A percentile compares a stretch with the other conserved stretches of the same genome.
Conservation (phyloP, 2,113 vertebrate species). For the Microcebus tavaratra region DNA sequence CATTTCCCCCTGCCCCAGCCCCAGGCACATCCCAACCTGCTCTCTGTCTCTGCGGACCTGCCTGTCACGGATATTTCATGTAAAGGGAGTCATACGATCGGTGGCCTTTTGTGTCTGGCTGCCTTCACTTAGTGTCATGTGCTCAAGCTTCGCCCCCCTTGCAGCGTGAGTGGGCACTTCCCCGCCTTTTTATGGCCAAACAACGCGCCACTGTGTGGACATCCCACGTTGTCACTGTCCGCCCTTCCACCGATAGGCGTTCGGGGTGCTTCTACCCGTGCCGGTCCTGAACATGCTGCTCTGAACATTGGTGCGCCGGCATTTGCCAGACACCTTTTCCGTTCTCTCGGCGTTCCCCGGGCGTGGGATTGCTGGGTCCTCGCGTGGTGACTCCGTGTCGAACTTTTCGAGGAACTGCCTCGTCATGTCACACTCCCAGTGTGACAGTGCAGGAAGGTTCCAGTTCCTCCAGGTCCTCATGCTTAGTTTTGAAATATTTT, state of each 20-base stretch:
- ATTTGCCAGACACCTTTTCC: neutral
- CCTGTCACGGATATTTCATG: neutral
- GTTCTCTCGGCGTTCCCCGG: neutral
- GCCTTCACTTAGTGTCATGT: neutral
- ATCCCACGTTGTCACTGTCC: neutral
- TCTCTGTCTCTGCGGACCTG: neutral
- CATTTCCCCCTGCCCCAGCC: neutral
- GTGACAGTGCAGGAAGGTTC: neutral
- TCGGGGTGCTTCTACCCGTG: neutral
- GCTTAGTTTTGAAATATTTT: conserved; percentile 14
- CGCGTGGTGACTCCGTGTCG: neutral
- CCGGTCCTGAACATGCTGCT: neutral
- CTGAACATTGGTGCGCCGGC: neutral
- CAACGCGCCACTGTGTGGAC: neutral
- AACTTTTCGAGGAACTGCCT: neutral
- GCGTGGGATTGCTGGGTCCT: neutral
- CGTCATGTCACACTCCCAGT: neutral
- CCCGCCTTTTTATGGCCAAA: neutral
- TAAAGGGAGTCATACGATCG: neutral
- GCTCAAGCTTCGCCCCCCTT: neutral
- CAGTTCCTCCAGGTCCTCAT: neutral
- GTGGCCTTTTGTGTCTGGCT: neutral
- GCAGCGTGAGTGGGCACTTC: too few relatives aligned
- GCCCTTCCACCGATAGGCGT: neutral
- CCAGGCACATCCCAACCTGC: neutral